Conservation (phyloP, 2,797 vertebrate genomes). For the Sebastes nivosus region DNA sequence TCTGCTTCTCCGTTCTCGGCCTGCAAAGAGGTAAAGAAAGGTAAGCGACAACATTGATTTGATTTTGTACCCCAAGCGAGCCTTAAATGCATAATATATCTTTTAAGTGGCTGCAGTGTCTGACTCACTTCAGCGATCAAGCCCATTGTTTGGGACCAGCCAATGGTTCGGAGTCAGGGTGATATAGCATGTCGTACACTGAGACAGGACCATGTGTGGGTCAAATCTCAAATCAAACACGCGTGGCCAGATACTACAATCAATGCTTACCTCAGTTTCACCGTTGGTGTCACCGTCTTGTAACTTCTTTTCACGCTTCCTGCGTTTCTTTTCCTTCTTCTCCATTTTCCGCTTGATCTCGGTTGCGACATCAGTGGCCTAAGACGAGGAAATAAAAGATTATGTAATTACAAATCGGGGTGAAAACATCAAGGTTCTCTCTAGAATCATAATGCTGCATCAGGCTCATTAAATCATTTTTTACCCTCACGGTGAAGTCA, state of each 20-base stretch:
- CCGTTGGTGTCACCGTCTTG: constrained; percentile 69
- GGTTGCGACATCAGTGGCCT: constrained; percentile 87
- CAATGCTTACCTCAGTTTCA: constrained; percentile 39
- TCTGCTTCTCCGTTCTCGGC: constrained; percentile 55
- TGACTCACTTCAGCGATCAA: constrained; percentile 84
- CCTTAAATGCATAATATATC: rapidly evolving
- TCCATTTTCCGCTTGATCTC: constrained; percentile 88
- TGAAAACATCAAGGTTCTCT: rapidly evolving
- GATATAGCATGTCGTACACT: constrained; percentile 81
- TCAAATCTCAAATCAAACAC: constrained; percentile 78
- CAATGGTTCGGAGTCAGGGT: constrained; percentile 85
- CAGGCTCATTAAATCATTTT: constrained; percentile 99
- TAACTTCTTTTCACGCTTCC: constrained; percentile 87
- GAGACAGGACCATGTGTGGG: constrained; percentile 69
- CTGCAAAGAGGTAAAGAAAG: neutral
- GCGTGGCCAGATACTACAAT: neutral
- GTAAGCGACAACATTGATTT: rapidly evolving
- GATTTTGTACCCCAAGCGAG: neutral
- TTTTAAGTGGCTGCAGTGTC: constrained; percentile 48
- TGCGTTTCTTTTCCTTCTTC: constrained; percentile 91
- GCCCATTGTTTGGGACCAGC: constrained; percentile 71
- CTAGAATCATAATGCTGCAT: constrained; percentile 63
- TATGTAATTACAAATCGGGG: rapidly evolving
- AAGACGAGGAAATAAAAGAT: rapidly evolving
- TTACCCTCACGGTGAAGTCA: constrained; percentile 86